These are phyloP conservation scores for Oophaga pumilio DNA, from an alignment of 2,113 vertebrate species.

Conservation along the genomic window DNA sequence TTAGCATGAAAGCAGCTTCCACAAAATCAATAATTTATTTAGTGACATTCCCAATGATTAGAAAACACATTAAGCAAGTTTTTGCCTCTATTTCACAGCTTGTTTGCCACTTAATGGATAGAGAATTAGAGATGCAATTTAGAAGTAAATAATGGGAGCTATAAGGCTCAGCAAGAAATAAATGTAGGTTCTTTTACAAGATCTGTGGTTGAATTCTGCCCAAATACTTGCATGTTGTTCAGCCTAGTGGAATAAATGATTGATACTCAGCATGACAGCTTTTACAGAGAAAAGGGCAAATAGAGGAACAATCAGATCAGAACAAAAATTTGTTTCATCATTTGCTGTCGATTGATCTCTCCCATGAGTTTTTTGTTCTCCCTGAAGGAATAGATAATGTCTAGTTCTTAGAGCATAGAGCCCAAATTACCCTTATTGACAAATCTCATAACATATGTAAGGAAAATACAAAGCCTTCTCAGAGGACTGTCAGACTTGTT, in stretches of 20 bases:
- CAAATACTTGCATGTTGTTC: slow-evolving; percentile 32
- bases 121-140: slow-evolving; percentile 56
- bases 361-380: slow-evolving; percentile 31
- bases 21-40: slow-evolving; percentile 49
- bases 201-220: slow-evolving; percentile 36
- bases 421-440: slow-evolving; percentile 23
- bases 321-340: slow-evolving; percentile 22
- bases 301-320: slow-evolving; percentile 47
- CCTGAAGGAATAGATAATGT: slow-evolving; percentile 26
- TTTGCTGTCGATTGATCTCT: slow-evolving; percentile 43
- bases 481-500: background rate
- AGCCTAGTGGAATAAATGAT: slow-evolving; percentile 46
- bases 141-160: slow-evolving; percentile 54
- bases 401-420: background rate
- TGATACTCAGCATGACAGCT: slow-evolving; percentile 48
- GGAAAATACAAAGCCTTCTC: background rate
- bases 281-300: slow-evolving; percentile 31
- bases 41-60: slow-evolving; percentile 44
- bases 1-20: slow-evolving; percentile 8
- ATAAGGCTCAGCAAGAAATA: slow-evolving; percentile 51
- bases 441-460: slow-evolving; percentile 17
- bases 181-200: slow-evolving; percentile 39
- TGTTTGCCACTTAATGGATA: slow-evolving; percentile 55
- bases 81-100: slow-evolving; percentile 57
- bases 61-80: slow-evolving; percentile 52